Percentiles rank a stretch among this genome's conserved stretches.
phyloP scores from a whole-genome alignment of 2,888 invertebrate genomes.

The Eilema depressum region DNA sequence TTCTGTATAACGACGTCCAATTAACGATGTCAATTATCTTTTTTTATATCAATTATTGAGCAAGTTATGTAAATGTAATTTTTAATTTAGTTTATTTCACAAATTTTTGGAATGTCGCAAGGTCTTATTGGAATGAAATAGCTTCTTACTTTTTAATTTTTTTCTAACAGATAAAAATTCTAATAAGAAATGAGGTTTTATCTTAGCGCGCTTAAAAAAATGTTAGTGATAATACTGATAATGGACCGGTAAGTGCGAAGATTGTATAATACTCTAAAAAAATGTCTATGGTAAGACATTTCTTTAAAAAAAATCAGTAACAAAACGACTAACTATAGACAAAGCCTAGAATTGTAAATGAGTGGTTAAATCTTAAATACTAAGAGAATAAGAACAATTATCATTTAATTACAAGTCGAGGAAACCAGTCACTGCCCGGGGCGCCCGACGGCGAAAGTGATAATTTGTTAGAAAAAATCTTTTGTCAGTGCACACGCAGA shows the following conservation, averaged over 20 bases:
- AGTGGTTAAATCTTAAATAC: constrained; percentile 11
- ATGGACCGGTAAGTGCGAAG: not conserved
- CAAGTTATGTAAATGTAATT: too few species aligned
- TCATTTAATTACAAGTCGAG: constrained; percentile 22
- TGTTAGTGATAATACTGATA: not conserved
- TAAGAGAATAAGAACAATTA: constrained; percentile 17
- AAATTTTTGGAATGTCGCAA: not conserved
- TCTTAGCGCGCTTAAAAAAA: not conserved
- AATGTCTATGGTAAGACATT: constrained; percentile 2
- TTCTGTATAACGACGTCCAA: too few species aligned
- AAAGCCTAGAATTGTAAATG: constrained; percentile 13
- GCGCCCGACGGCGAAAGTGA: constrained; percentile 51
- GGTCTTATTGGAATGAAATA: not conserved
- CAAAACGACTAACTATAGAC: constrained; percentile 7
- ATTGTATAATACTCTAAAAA: not conserved
- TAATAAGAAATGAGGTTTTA: not conserved
- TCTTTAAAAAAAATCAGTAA: constrained; percentile 3
- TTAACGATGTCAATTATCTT: not conserved
- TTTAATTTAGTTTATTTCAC: not conserved
- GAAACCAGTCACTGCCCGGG: constrained; percentile 30
- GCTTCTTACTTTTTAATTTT: not conserved
- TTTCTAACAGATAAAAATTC: not conserved
- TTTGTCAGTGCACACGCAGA: constrained; percentile 8
- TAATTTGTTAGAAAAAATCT: constrained; percentile 19
- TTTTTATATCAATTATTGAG: not conserved